Base-by-base conservation (phyloP, 2,888 invertebrate genomes). In the Andricus curvator region DNA sequence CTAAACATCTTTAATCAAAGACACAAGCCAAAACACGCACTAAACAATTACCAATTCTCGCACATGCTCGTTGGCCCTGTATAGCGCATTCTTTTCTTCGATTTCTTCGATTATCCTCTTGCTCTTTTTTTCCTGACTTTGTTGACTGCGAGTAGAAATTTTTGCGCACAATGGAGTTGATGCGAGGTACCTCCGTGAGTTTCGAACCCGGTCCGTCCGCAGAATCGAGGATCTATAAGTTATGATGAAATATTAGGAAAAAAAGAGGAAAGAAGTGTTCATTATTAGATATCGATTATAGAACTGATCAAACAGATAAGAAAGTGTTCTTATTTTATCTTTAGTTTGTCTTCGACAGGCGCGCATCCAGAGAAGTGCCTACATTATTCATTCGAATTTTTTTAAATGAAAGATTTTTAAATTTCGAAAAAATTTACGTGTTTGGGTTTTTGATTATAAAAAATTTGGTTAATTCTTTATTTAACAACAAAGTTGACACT, bases 71-170 rank as follows among this genome's bases (percentile, higher is more conserved):
- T 6, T 92, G 90, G 6, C 91, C 87, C 79, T 91, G 91, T 82
- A 77, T 89, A 17, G 88, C 90, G 78, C 90, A 91, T 70, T 92
- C 92, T 80, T 90, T 91, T 78, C 90, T 88, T 25, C 90, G 86
- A 70, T 92, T 92, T 78, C 89, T 91, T 33, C 90, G 87, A 80
- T 92, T 92, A 77, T 92, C 92, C 37, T 90, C 89, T 1, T 90
- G 87, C 79, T 92, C 91, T 70, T 86, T 89, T 56, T 89, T 91
- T 4, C 87, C 88, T n/a, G 88, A 85, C 66, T 85, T 89, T 66
- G 84, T 51, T 62, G 48, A 64, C 11, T 33, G 44, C 9, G 41
- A 77, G 13, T n/a, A 33, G 3, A 33, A 74, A 33, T 60, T 29
- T 20, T 56, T 33, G 20, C 51, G 56, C 13, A 56, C 33, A 9